Evolutionary conservation across 2,797 vertebrate genomes (phyloP).

Genomic region (Pristis pectinata): DNA sequence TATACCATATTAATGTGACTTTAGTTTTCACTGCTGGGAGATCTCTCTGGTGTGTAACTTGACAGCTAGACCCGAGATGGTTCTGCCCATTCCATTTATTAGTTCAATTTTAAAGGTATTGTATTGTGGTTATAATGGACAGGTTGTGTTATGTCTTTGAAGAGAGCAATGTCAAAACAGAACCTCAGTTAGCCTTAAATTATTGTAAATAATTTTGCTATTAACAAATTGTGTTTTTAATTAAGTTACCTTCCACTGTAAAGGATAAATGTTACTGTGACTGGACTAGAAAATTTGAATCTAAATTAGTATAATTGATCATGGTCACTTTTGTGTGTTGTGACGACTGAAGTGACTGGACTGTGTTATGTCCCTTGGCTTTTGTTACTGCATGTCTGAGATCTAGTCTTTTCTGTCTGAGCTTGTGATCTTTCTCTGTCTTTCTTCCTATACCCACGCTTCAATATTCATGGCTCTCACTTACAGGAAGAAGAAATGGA

Average conservation of each 20-base stretch:
- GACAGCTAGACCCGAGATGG: neutral
- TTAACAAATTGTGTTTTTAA: neutral
- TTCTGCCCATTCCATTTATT: neutral
- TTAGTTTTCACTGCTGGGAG: neutral
- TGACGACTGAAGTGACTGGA: constrained; percentile 25
- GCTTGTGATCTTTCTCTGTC: constrained; percentile 78
- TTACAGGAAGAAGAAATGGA: constrained; percentile 99
- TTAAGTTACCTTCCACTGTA: neutral
- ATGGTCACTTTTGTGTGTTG: constrained; percentile 2
- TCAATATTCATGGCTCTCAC: constrained; percentile 84
- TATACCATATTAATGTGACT: neutral
- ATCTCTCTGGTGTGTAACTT: neutral
- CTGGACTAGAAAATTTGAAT: constrained; percentile 14
- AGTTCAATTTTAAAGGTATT: neutral
- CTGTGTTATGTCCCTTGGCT: constrained; percentile 51
- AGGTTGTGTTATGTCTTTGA: neutral
- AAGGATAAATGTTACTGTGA: constrained; percentile 3
- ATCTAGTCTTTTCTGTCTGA: constrained; percentile 87
- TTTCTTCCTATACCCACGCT: constrained; percentile 66
- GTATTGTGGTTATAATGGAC: too few relatives aligned
- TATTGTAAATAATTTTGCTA: neutral
- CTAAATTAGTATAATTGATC: neutral
- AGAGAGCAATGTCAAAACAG: neutral
- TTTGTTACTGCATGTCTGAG: constrained; percentile 69
- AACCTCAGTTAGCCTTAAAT: neutral